Conservation (phyloP, 1,140 invertebrate species). For the Aphelenchoides fujianensis region DNA sequence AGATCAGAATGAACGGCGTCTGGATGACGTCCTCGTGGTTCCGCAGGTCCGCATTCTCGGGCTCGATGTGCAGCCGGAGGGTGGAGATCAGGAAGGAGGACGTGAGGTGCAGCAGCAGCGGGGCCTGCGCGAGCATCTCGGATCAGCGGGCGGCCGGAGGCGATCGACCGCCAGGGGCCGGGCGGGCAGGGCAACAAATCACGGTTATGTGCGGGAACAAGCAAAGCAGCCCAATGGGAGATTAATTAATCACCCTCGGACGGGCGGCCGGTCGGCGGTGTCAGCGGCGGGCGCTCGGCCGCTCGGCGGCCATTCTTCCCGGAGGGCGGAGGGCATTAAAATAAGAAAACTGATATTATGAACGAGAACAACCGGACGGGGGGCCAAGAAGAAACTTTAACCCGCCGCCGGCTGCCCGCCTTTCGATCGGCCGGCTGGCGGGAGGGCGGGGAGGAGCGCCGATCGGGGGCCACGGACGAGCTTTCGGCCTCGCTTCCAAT, state of each 20-base stretch:
- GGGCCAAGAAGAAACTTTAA: background rate
- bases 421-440: background rate
- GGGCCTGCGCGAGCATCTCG: constrained; percentile 20
- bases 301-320: background rate
- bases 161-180: background rate
- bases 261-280: background rate
- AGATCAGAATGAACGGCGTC: constrained; percentile 36
- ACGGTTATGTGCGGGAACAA: background rate
- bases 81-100: constrained; percentile 36
- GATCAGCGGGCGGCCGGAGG: background rate
- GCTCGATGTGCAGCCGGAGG: constrained; percentile 23
- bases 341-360: constrained; percentile 26
- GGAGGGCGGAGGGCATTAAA: constrained; percentile 2
- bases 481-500: background rate
- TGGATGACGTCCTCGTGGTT: constrained; percentile 8
- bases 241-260: constrained; percentile 17
- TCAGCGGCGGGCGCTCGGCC: background rate
- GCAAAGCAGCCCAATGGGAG: background rate
- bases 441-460: background rate
- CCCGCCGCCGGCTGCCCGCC: background rate
- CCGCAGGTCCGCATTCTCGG: constrained; percentile 1
- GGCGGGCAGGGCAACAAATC: constrained; percentile 5
- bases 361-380: background rate
- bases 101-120: constrained; percentile 29
- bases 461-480: background rate